A percentile compares a stretch with the other conserved stretches of the same genome.
These are phyloP conservation scores for Brachionus calyciflorus DNA, from an alignment of 1,140 invertebrate species.

Conservation along the genomic window DNA sequence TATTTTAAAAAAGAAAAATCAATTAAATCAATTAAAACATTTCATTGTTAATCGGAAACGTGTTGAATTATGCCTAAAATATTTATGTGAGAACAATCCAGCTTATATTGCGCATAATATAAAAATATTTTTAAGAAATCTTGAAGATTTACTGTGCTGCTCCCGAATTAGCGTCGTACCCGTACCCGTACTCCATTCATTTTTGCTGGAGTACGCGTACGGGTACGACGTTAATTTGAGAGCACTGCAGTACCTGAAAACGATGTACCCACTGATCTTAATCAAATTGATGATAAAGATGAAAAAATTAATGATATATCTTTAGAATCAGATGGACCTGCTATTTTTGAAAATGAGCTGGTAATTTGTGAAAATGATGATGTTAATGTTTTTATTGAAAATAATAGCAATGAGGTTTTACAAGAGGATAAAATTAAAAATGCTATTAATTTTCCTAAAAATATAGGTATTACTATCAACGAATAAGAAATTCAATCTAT, in stretches of 20 bases:
- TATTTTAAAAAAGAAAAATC: background rate
- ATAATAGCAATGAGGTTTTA: background rate
- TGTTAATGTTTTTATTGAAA: conserved; percentile 6
- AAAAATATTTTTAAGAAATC: background rate
- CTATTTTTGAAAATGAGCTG: background rate
- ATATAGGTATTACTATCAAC: background rate
- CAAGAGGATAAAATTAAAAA: background rate
- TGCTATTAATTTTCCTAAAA: background rate
- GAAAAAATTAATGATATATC: background rate
- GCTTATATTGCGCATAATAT: background rate
- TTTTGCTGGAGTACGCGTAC: no score
- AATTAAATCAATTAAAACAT: conserved; percentile 8
- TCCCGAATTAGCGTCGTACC: no score
- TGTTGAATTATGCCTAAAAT: conserved; percentile 4
- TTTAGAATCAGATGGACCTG: background rate
- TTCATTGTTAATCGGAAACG: conserved; percentile 11
- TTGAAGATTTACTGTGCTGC: no score
- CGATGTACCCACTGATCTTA: no score
- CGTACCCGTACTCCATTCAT: no score
- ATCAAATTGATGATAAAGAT: background rate
- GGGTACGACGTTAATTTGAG: no score
- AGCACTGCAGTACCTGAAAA: no score
- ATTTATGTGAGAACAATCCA: conserved; percentile 13
- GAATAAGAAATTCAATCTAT: background rate
- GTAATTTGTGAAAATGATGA: background rate